Evolutionary conservation across 2,888 invertebrate genomes (phyloP).

Genomic region (Drosophila pullipes): DNA sequence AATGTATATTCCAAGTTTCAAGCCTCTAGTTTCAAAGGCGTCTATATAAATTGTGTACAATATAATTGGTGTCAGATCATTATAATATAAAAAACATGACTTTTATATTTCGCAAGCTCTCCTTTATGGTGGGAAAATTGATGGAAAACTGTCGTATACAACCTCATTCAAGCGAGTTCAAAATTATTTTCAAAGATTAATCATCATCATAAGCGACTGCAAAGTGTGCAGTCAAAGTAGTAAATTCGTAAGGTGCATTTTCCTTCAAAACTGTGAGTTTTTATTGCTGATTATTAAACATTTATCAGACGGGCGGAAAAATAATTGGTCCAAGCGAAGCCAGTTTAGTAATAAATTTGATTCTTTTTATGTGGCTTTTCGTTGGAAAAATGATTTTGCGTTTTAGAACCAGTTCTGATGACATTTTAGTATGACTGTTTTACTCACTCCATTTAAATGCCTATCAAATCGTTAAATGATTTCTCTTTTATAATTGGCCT

Average conservation of each 20-base stretch:
- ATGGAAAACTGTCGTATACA: background rate
- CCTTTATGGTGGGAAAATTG: background rate
- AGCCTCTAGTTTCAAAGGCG: background rate
- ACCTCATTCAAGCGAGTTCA: background rate
- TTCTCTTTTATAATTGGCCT: background rate
- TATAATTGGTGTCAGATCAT: background rate
- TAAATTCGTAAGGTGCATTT: no score
- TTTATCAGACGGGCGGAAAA: no score
- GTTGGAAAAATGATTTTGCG: background rate
- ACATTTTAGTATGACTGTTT: background rate
- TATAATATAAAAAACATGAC: background rate
- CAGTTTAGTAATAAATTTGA: background rate
- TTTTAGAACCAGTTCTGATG: background rate
- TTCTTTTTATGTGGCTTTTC: background rate
- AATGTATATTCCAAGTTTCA: background rate
- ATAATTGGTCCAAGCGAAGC: no score
- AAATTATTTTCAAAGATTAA: background rate
- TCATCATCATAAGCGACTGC: background rate
- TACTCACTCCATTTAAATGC: background rate
- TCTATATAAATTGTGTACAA: background rate
- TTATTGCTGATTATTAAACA: no score
- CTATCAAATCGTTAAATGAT: background rate
- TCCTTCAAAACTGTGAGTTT: no score
- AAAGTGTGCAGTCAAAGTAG: background rate
- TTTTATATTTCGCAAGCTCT: background rate